phyloP scores from a whole-genome alignment of 2,888 invertebrate species.

The Ochlodes sylvanus region DNA sequence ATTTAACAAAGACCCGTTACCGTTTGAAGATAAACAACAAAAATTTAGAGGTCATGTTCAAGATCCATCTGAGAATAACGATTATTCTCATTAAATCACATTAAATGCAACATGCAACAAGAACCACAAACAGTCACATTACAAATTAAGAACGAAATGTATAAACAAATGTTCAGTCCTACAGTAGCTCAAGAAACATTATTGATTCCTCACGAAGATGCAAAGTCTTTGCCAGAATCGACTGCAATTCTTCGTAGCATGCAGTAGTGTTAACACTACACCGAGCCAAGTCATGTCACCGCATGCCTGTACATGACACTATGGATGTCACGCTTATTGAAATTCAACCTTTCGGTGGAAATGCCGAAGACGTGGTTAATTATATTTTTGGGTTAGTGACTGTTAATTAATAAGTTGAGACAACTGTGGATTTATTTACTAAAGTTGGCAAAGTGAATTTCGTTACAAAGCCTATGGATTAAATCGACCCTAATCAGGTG shows the following conservation, averaged over 20 bases:
- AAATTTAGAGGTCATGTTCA: too few relatives aligned
- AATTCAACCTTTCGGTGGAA: slow-evolving; percentile 21
- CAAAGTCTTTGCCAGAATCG: slow-evolving; percentile 37
- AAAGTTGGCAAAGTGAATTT: too few relatives aligned
- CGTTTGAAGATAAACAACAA: too few relatives aligned
- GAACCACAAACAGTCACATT: too few relatives aligned
- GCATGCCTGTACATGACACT: slow-evolving; percentile 1
- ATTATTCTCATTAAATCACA: too few relatives aligned
- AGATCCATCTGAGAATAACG: too few relatives aligned
- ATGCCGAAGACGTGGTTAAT: slow-evolving; percentile 10
- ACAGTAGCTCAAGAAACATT: slow-evolving; percentile 12
- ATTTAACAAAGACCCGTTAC: too few relatives aligned
- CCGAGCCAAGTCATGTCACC: slow-evolving; percentile 18
- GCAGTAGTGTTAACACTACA: slow-evolving; percentile 24
- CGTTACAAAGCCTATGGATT: too few relatives aligned
- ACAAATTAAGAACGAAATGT: too few relatives aligned
- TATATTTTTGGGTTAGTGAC: slow-evolving; percentile 17
- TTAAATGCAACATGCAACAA: too few relatives aligned
- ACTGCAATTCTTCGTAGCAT: slow-evolving; percentile 22
- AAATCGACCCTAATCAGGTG: too few relatives aligned
- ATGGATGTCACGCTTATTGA: slow-evolving; percentile 28
- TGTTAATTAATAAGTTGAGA: neutral
- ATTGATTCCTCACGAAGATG: slow-evolving; percentile 34
- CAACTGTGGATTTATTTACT: neutral
- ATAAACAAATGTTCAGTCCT: slow-evolving; percentile 5